Conservation (phyloP, 2,797 vertebrate genomes). For the Gymnothorax javanicus region DNA sequence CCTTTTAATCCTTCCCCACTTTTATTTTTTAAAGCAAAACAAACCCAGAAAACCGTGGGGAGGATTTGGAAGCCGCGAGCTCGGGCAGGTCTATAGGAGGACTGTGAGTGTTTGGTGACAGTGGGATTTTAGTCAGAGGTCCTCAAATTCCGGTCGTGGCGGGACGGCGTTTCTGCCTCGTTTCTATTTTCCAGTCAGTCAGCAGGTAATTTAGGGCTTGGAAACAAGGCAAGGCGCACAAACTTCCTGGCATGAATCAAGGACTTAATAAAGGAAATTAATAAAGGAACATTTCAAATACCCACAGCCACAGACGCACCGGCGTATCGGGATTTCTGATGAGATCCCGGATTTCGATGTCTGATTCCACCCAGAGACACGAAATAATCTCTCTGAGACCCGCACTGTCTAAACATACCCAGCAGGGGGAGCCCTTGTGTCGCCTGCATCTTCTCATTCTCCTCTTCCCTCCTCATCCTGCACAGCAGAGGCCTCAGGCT, state of each 20-base stretch:
- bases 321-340: too few species aligned
- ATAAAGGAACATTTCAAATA: too few species aligned
- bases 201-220: too few species aligned
- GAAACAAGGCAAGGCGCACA: too few species aligned
- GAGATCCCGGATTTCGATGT: too few species aligned
- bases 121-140: background rate
- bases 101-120: background rate
- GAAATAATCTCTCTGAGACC: background rate
- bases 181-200: too few species aligned
- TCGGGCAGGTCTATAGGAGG: background rate
- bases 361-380: background rate
- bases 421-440: background rate
- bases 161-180: too few species aligned
- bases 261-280: too few species aligned
- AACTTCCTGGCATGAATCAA: too few species aligned
- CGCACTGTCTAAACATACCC: background rate
- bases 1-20: conserved; percentile 38
- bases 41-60: conserved; percentile 14
- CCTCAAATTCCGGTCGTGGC: too few species aligned
- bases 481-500: too few species aligned
- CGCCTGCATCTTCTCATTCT: background rate
- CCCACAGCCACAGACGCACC: too few species aligned
- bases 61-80: background rate
- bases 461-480: background rate
- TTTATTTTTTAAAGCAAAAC: background rate